Evolutionary conservation across 2,113 vertebrate genomes (phyloP).

Genomic region (Cinclus cinclus): DNA sequence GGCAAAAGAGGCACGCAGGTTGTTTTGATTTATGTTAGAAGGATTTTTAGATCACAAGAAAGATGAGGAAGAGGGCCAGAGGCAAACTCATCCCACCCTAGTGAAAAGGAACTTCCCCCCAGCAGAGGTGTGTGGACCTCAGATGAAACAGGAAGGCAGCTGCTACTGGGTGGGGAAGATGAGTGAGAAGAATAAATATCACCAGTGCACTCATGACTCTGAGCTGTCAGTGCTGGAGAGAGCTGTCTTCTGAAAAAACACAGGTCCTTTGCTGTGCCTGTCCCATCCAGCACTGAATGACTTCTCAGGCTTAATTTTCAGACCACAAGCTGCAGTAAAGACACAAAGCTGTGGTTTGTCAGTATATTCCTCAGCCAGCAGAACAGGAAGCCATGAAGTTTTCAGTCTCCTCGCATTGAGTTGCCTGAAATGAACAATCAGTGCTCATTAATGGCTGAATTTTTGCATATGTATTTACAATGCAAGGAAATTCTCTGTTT

Average conservation of each 20-base stretch:
- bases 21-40: not conserved
- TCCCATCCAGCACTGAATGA: not conserved
- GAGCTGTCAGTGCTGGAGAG: not conserved
- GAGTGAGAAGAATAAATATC: not conserved
- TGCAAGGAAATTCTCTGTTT: constrained; percentile 20
- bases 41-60: not conserved
- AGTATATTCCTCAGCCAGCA: rapidly evolving
- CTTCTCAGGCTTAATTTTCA: not conserved
- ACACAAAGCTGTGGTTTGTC: not conserved
- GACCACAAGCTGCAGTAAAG: not conserved
- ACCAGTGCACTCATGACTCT: no score
- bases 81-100: not conserved
- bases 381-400: not conserved
- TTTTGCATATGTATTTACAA: constrained; percentile 67
- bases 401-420: not conserved
- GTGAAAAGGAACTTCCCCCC: not conserved
- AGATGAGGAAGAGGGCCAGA: not conserved
- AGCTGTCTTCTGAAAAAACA: not conserved
- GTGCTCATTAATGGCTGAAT: not conserved
- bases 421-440: not conserved
- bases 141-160: not conserved
- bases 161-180: not conserved
- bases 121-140: not conserved
- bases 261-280: not conserved
- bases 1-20: not conserved